Base-by-base conservation (phyloP, 2,113 vertebrate genomes). In the Gasterosteus aculeatus region DNA sequence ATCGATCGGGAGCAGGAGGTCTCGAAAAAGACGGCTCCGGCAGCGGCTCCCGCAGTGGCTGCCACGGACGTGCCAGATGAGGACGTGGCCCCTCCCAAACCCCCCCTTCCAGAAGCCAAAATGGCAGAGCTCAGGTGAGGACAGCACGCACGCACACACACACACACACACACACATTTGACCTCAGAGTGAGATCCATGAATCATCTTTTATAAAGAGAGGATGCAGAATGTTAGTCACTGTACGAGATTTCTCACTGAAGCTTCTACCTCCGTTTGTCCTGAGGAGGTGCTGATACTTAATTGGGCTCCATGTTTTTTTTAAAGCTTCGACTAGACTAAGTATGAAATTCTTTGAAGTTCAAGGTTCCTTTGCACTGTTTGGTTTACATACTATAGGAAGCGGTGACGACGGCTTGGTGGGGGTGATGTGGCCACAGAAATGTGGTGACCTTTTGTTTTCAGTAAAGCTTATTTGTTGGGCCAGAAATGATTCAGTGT, bases 31-130 rank as follows among this genome's bases (percentile, higher is more conserved):
- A 94, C 93, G 0, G 78, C 94, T 0, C 90, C 93, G 1, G 84
- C 91, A 70, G 90, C 90, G 3, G 87, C 93, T n/a, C 93, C 95
- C 0, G 78, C 92, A 0, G 96, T 97, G 82, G 89, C 92, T 0
- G 90, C 94, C 66, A 85, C 94, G 2, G 96, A 97, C 29, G 80
- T 89, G 53, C 83, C 89, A 1, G 96, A 97, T 12, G 93, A 95
- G 70, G 97, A 99, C 62, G 89, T 95, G 0, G 98, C 98, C 0
- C 98, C 98, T 49, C 98, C 98, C 46, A 99, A 99, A 51, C 98
- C 98, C 18, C 98, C 98, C 1, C 93, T 99, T 70, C 98, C 98
- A 26, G 97, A 97, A 82, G 95, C 96, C 51, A 96, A 98, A 73
- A 95, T 98, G 85, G 94, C 96, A 18, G 98, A 99, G 78, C 97